Conservation (phyloP, 2,888 invertebrate species). For the Apamea monoglypha region DNA sequence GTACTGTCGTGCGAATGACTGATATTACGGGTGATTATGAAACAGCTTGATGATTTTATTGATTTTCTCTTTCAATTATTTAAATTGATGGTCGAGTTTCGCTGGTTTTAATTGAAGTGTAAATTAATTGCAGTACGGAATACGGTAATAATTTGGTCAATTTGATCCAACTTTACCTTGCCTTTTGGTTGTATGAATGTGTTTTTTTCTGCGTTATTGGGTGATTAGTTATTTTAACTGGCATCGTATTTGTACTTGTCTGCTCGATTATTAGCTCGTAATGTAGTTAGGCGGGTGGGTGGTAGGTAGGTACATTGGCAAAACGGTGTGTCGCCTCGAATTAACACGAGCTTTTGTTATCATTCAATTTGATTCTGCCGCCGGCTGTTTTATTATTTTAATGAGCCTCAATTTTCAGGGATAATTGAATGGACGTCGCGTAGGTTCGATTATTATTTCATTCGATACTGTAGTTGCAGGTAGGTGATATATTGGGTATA, state of each 20-base stretch:
- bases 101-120: slow-evolving; percentile 52
- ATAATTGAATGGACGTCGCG: slow-evolving; percentile 88
- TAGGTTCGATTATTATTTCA: slow-evolving; percentile 85
- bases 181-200: neutral
- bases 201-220: slow-evolving; percentile 2
- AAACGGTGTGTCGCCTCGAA: slow-evolving; percentile 81
- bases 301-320: slow-evolving; percentile 68
- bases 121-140: slow-evolving; percentile 29
- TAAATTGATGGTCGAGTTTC: slow-evolving; percentile 54
- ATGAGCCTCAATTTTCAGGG: slow-evolving; percentile 89
- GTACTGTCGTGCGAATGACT: slow-evolving; percentile 69
- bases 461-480: slow-evolving; percentile 73
- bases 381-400: slow-evolving; percentile 90
- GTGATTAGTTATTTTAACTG: slow-evolving; percentile 17
- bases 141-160: slow-evolving; percentile 11
- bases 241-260: slow-evolving; percentile 17
- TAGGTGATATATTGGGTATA: slow-evolving; percentile 17
- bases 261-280: slow-evolving; percentile 45
- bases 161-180: slow-evolving; percentile 25
- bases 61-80: slow-evolving; percentile 55
- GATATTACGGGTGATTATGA: slow-evolving; percentile 61
- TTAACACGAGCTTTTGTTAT: slow-evolving; percentile 89
- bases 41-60: slow-evolving; percentile 62
- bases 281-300: slow-evolving; percentile 55
- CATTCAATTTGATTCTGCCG: slow-evolving; percentile 89